Base-by-base conservation (phyloP, 2,888 invertebrate species). In the Andrena trimmerana region DNA sequence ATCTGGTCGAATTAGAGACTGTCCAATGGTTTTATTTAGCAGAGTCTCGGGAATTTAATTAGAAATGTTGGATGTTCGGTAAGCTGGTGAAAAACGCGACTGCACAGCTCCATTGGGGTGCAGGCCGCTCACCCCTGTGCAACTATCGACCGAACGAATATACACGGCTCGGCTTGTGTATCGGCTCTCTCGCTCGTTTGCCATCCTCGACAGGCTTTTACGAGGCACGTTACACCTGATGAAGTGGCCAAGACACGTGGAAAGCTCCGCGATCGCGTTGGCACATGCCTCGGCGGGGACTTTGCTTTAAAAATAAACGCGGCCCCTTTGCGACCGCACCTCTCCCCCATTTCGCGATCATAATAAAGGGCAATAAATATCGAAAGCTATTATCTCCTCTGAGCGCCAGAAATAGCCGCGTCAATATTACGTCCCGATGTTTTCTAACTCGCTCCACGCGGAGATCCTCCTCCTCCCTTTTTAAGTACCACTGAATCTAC, bases 81-180 rank as follows among this genome's bases (percentile, higher is more conserved):
- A 71, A 74, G 75, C 74, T 54, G 77, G 16, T 69, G 71, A 75
- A 62, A 84, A 78, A 85, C 78, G 75, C 74, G 77, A 54, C 54
- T 71, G 48, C 78, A 29, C 57, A 66, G 73, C 63, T 62, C 57
- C 36, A 42, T 42, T 42, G 82, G 84, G 85, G 87, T 83, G 78
- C 85, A 91, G 91, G 90, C 86, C 92, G 89, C 90, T 91, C 89
- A 92, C 92, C 92, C 90, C 90, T 88, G 87, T 42, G 70, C 80
- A 81, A 90, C 90, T 92, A 92, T 92, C 92, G 92, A 92, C 89
- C 92, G 87, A 48, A 72, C 48, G 67, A 57, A 73, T 78, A 72
- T 66, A 78, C 76, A 67, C 57, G 48, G 20, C 13, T 20, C 8
- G 31, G 59, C 20, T 54, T 68, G 24, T 69, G 59, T 52, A 33